Evolutionary conservation across 1,140 invertebrate genomes (phyloP), one percentile per base, ranked within the genome.

Genomic region (Drosophila jambulina): DNA sequence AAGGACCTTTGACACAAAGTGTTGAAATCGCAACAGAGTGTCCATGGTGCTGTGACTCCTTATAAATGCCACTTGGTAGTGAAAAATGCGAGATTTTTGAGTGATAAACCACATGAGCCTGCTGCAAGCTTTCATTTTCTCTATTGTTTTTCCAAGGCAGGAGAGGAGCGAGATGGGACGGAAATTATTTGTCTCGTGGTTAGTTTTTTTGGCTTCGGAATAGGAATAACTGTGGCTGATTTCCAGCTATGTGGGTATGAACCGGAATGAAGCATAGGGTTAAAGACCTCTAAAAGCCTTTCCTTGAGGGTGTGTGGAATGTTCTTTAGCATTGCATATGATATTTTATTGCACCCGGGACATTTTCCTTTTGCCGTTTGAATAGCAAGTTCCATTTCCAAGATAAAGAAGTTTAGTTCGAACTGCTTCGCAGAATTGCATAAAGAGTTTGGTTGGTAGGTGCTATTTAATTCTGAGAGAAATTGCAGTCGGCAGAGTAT

Each of bases 201-300:
- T n/a, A n/a, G n/a, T 27, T 49, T 27, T 2, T 51, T 51, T 2
- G 48, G 48, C 15, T 27, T 49, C 4, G 48, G 25, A 1, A 27
- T 49, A 2, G 23, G 17, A 9, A 49, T 49, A 7, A 43, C 12
- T 12, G 9, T 3, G 15, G 19, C 53, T 36, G 32, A 10, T 21
- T 54, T 54, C 53, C 53, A 36, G 53, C 15, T 54, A 13, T 54
- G 53, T 36, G 32, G 53, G 23, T 54, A 36, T 8, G 12, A 23
- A 36, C 29, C 51, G 13, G 7, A 23, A 17, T 21, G 4, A 13
- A 36, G 32, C 53, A 54, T 36, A 17, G 9, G 3, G 53, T 54
- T 54, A 23, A 54, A 54, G 1, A 34, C 15, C 15, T 15, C n/a
- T 8, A 36, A 23, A 0, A 36, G 3, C 34, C 17, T 23, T 13